Conservation (phyloP, 2,113 vertebrate species). For the Ahaetulla prasina region DNA sequence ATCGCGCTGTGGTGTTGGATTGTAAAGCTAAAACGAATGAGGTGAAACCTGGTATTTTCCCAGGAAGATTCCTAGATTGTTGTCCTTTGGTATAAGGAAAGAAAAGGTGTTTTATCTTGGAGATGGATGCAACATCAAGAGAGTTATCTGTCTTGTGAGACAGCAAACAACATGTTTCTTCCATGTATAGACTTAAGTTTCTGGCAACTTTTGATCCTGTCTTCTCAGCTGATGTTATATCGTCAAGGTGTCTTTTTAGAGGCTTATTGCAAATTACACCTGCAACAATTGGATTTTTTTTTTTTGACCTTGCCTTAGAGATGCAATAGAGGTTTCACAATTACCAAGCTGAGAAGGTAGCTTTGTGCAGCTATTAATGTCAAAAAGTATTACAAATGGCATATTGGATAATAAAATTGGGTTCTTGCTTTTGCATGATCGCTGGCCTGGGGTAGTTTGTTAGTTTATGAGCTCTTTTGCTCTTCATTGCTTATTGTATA, state of each 20-base stretch:
- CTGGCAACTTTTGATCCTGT: not conserved
- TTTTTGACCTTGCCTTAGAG: not conserved
- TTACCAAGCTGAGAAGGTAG: not conserved
- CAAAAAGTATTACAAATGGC: not conserved
- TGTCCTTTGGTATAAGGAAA: not conserved
- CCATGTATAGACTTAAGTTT: not conserved
- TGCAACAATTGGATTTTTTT: not conserved
- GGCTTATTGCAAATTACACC: not conserved
- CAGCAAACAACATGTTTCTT: not conserved
- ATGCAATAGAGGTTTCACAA: too few species aligned
- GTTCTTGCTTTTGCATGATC: not conserved
- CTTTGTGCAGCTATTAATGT: not conserved
- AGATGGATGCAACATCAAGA: not conserved
- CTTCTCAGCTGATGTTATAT: not conserved
- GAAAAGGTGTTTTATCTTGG: not conserved
- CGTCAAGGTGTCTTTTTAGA: not conserved
- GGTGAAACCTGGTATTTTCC: constrained; percentile 7
- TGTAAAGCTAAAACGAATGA: constrained; percentile 8
- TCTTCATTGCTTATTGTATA: not conserved
- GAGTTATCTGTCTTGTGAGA: not conserved
- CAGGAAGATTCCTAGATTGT: not conserved
- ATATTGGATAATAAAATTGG: not conserved
- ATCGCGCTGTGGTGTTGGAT: constrained; percentile 1
- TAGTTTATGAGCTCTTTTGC: not conserved
- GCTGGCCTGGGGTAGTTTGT: not conserved